Percentiles rank a stretch among this genome's conserved stretches.
phyloP scores from a whole-genome alignment of 2,888 invertebrate species.

The Euplexia lucipara region DNA sequence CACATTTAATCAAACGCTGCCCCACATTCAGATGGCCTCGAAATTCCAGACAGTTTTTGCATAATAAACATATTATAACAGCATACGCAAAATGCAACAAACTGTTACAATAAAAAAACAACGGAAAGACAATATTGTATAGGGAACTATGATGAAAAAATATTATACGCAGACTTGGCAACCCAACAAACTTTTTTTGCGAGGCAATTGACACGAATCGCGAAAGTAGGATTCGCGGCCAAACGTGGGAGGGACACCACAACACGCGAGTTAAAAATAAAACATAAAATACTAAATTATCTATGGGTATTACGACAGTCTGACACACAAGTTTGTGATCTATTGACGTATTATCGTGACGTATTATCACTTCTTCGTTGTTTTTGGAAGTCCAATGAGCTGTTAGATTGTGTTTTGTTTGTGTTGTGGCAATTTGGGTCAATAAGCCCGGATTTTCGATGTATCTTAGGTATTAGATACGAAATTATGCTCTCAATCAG shows the following conservation, averaged over 20 bases:
- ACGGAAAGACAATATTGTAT: constrained; percentile 36
- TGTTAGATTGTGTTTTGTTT: constrained; percentile 19
- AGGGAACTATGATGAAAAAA: constrained; percentile 64
- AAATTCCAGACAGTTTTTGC: constrained; percentile 35
- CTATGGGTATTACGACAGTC: constrained; percentile 50
- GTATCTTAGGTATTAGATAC: constrained; percentile 1
- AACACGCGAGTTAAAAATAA: constrained; percentile 73
- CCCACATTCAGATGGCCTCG: constrained; percentile 27
- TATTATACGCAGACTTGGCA: constrained; percentile 79
- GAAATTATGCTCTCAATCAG: constrained; percentile 12
- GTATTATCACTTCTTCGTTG: no score
- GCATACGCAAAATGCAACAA: constrained; percentile 32
- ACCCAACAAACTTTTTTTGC: constrained; percentile 78
- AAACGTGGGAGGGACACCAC: constrained; percentile 77
- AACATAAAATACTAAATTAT: constrained; percentile 38
- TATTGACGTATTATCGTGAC: constrained; percentile 14
- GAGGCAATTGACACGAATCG: constrained; percentile 86
- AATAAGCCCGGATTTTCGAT: constrained; percentile 16
- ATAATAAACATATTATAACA: constrained; percentile 21
- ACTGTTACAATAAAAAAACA: constrained; percentile 18
- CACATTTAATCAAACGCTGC: constrained; percentile 11
- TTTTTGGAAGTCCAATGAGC: not conserved
- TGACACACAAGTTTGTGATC: constrained; percentile 31
- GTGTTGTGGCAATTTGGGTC: constrained; percentile 10
- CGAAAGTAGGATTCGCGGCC: constrained; percentile 81